Conservation (phyloP, 2,113 vertebrate species). For the Centropus bengalensis region DNA sequence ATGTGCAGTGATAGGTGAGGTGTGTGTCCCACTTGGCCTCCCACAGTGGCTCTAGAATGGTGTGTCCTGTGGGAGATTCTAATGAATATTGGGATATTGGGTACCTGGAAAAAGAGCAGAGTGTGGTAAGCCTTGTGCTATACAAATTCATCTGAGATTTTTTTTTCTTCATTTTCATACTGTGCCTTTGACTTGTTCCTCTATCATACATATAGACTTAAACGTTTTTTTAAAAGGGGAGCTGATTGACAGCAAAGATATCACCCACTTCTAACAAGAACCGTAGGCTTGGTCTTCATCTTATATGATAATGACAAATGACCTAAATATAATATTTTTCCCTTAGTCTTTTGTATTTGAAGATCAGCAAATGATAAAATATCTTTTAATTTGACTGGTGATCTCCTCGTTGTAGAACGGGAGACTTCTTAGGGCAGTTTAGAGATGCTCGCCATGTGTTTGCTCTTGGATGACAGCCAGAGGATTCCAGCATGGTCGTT, state of each 20-base stretch:
- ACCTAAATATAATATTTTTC: neutral
- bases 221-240: neutral
- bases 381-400: neutral
- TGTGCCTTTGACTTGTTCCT: neutral
- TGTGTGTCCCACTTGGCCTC: neutral
- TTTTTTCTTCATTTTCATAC: neutral
- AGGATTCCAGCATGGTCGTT: neutral
- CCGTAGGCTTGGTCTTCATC: neutral
- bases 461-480: constrained; percentile 25
- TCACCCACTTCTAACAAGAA: neutral
- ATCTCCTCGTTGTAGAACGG: neutral
- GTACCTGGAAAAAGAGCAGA: neutral
- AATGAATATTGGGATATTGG: neutral
- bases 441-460: neutral
- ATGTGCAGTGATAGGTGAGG: neutral
- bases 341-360: neutral
- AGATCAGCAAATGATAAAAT: neutral
- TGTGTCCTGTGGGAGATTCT: neutral
- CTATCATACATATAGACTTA: neutral
- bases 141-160: neutral
- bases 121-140: neutral
- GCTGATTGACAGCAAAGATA: neutral
- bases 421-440: neutral
- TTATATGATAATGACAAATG: neutral
- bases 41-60: neutral